Percentiles rank a stretch among this genome's conserved stretches.
Evolutionary conservation across 2,113 vertebrate genomes (phyloP).

Genomic region (Brienomyrus brachyistius): DNA sequence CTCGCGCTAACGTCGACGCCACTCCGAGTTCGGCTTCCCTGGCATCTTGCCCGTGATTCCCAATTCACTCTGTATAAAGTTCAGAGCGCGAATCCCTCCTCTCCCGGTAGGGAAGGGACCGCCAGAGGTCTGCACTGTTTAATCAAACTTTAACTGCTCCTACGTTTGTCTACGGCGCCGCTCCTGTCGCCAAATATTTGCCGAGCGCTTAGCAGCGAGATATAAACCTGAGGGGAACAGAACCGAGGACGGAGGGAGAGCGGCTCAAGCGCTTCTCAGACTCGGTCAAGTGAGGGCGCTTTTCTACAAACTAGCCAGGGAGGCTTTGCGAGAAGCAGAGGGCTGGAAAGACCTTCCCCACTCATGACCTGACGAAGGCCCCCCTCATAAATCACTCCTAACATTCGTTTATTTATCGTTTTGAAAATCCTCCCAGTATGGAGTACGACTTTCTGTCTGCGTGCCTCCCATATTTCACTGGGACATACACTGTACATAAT

Average conservation of each 20-base stretch:
- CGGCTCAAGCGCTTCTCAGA: neutral
- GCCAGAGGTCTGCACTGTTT: neutral
- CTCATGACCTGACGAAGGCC: neutral
- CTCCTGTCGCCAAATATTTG: neutral
- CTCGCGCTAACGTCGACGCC: neutral
- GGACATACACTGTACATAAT: neutral
- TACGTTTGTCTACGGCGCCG: neutral
- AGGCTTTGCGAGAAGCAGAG: neutral
- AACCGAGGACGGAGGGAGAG: neutral
- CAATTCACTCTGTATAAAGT: neutral
- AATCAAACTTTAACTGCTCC: slow-evolving; percentile 1
- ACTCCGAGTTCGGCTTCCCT: neutral
- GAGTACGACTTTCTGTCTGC: neutral
- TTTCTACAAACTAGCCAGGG: neutral
- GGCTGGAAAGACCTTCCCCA: neutral
- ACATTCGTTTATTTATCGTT: slow-evolving; percentile 13
- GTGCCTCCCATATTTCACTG: neutral
- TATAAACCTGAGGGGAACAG: neutral
- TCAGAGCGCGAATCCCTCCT: neutral
- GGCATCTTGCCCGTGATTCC: neutral
- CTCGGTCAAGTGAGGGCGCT: neutral
- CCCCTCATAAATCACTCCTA: neutral
- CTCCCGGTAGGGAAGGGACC: neutral
- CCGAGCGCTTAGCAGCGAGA: neutral
- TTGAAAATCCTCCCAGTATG: neutral